Evolutionary conservation across 2,113 vertebrate species (phyloP).

Genomic region (Macaca mulatta): DNA sequence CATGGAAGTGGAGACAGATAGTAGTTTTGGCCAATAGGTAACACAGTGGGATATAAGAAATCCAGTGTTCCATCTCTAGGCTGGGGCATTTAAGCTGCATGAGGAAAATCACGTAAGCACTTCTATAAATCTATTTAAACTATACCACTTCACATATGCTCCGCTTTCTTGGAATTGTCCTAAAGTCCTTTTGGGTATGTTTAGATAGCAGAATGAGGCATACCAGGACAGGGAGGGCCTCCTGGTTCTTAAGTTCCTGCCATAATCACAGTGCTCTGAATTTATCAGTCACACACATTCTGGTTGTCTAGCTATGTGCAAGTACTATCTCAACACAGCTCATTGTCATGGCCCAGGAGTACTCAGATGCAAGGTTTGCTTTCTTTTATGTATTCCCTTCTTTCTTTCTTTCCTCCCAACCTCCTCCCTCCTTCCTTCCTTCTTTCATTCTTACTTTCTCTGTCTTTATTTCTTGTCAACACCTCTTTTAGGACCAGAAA

Average conservation of each 20-base stretch:
- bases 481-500: neutral
- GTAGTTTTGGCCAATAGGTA: neutral
- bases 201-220: constrained; percentile 38
- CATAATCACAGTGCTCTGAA: neutral
- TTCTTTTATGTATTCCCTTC: neutral
- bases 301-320: neutral
- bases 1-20: neutral
- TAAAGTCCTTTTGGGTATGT: constrained; percentile 19
- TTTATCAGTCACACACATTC: neutral
- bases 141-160: neutral
- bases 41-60: neutral
- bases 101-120: constrained; percentile 12
- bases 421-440: neutral
- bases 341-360: neutral
- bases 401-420: no score
- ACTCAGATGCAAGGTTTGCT: neutral
- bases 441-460: neutral
- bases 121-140: neutral
- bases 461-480: neutral
- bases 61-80: neutral
- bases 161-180: neutral
- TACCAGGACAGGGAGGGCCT: neutral
- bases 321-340: neutral
- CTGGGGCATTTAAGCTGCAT: neutral
- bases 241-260: neutral